Percentiles rank a stretch among this genome's conserved stretches.
phyloP scores from a whole-genome alignment of 2,888 invertebrate species.

The Meloe dianella region DNA sequence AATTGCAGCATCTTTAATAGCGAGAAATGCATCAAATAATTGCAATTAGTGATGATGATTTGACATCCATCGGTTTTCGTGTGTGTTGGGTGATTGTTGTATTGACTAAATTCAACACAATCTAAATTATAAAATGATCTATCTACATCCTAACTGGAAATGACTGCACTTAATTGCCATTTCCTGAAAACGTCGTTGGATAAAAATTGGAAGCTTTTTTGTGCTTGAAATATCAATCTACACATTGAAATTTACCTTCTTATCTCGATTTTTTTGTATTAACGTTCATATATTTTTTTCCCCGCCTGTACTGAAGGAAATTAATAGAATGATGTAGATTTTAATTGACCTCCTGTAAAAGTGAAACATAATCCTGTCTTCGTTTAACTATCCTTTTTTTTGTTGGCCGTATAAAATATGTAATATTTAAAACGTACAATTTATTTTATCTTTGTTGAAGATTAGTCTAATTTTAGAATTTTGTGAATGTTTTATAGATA shows the following conservation, averaged over 20 bases:
- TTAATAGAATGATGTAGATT: not conserved
- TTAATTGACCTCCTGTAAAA: not conserved
- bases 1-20: too few relatives aligned
- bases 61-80: too few relatives aligned
- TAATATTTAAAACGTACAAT: not conserved
- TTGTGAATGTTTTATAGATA: not conserved
- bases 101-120: not conserved
- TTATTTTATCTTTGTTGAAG: slow-evolving; percentile 11
- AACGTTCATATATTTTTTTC: not conserved
- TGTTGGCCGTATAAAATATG: not conserved
- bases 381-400: not conserved
- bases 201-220: not conserved
- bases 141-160: not conserved
- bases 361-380: not conserved
- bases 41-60: too few relatives aligned
- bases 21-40: too few relatives aligned
- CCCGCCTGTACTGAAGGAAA: not conserved
- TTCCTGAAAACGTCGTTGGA: slow-evolving; percentile 5
- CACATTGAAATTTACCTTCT: not conserved
- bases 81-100: not conserved
- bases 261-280: not conserved
- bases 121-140: too few relatives aligned
- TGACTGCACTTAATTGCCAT: not conserved
- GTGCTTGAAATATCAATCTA: not conserved
- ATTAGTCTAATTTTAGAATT: slow-evolving; percentile 4